Base-by-base conservation (phyloP, 1,140 invertebrate genomes). In the Adelges cooleyi region DNA sequence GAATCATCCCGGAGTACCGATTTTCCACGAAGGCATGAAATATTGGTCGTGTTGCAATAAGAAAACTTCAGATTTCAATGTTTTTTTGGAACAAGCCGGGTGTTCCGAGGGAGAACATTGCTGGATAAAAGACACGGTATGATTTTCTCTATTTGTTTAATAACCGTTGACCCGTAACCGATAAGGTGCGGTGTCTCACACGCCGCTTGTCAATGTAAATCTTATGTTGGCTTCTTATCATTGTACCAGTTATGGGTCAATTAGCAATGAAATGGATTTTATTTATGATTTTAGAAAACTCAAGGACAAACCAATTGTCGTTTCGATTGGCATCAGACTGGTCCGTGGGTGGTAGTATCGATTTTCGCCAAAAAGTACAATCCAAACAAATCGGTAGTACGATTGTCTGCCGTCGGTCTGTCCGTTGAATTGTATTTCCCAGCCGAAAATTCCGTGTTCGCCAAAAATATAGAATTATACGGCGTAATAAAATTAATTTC, bases 1-100 rank as follows among this genome's bases (percentile, higher is more conserved):
- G 42, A 80, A 89, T 78, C 96, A 99, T 79, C 83, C 91, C 20
- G 96, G 95, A 0, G 77, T 80, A 17, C 92, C 95, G 2, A 81
- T 99, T 46, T 99, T 99, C 75, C 96, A 99, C 73, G 96, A 99
- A 80, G 96, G 94, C 0, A 79, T 98, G 74, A 99, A 99, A 76
- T 99, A 85, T 75, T 99, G 95, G 95, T 89, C 92, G 0, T 99
- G 96, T 73, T 99, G 95, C 72, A 81, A 88, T 69, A 90, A 88
- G 71, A 87, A 87, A 71, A 98, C 95, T 1, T 87, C 90, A 11
- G 94, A 99, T 74, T 99, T 99, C 75, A 82, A 88, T 65, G 81
- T 80, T 13, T 98, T 98, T 74, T 78, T 98, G 27, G 85, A 86
- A 49, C 95, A 98, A 79, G 81, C 81, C 46, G 87, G 87, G 0